Base-by-base conservation (phyloP, 2,888 invertebrate species). In the Yponomeuta evonymella region DNA sequence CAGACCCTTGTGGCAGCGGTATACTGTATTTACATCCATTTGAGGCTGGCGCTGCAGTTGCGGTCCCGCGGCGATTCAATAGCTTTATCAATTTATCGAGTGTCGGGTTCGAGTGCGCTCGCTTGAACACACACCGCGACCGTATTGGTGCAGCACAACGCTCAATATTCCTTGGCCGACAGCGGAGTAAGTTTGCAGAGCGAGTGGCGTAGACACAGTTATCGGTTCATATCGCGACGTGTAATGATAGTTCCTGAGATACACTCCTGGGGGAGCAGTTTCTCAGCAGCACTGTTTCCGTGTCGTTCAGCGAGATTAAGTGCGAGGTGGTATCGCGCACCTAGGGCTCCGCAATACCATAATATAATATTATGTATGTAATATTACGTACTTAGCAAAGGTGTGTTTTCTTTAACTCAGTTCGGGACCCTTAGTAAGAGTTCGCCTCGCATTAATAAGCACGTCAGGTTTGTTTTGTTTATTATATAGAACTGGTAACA, bases 81-180 rank as follows among this genome's bases (percentile, higher is more conserved):
- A 58, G 51, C 15, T 58, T 58, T 58, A 58, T 58, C 51, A 58
- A 58, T 58, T 58, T 58, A 58, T 58, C 51, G 51, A 58, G 51
- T 58, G 51, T 58, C 51, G 15, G 51, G 15, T 58, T 9, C 5
- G 51, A 58, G 15, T 58, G 51, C 51, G 12, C 4, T 15, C 5
- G 15, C 15, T 15, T 15, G 15, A 3, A 15, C 15, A 58, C 0
- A 58, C 15, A 5, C 51, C 2, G 15, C 51, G 51, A 58, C 51
- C 51, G 11, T 51, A 51, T 51, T 2, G 15, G 1, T 4, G 5
- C 51, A 4, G 15, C 51, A 58, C 15, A 58, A 58, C 51, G 51
- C 51, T 58, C 51, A 58, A 12, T 58, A 3, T 58, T 12, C 51
- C 15, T 15, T 15, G 51, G 51, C 51, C 6, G 43, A 43, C 43